Conservation (phyloP, 2,797 vertebrate species). For the Pampus argenteus region DNA sequence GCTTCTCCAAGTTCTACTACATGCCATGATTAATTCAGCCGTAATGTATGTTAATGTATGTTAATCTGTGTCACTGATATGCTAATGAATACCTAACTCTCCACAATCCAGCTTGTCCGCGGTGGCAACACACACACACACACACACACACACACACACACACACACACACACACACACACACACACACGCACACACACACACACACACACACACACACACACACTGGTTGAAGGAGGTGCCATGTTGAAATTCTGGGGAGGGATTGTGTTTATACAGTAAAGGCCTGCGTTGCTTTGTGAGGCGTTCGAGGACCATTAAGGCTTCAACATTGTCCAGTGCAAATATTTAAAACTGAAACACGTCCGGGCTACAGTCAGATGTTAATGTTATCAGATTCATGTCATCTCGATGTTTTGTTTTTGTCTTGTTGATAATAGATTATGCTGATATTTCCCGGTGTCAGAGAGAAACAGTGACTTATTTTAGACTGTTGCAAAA, state of each 20-base stretch:
- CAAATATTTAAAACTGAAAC: slow-evolving; percentile 11
- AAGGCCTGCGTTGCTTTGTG: slow-evolving; percentile 18
- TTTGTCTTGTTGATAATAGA: not conserved
- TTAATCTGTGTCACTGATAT: slow-evolving; percentile 88
- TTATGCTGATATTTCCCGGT: not conserved
- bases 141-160: too few relatives aligned
- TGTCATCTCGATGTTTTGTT: not conserved
- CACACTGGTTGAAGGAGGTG: slow-evolving; percentile 66
- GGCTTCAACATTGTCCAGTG: not conserved
- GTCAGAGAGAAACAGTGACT: not conserved
- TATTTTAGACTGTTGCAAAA: not conserved
- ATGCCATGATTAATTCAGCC: slow-evolving; percentile 78
- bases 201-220: too few relatives aligned
- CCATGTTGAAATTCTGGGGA: slow-evolving; percentile 67
- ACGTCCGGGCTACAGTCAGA: not conserved
- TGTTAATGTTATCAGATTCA: not conserved
- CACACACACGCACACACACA: too few relatives aligned
- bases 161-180: too few relatives aligned
- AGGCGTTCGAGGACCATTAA: slow-evolving; percentile 22
- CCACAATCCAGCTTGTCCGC: slow-evolving; percentile 77
- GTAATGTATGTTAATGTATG: slow-evolving; percentile 87
- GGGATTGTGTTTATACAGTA: slow-evolving; percentile 45
- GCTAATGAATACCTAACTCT: slow-evolving; percentile 85
- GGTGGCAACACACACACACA: slow-evolving; percentile 62
- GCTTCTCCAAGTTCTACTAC: slow-evolving; percentile 77